Percentiles rank a stretch among this genome's conserved stretches.
phyloP scores from a whole-genome alignment of 2,888 invertebrate genomes.

The Ormyrus rosae region DNA sequence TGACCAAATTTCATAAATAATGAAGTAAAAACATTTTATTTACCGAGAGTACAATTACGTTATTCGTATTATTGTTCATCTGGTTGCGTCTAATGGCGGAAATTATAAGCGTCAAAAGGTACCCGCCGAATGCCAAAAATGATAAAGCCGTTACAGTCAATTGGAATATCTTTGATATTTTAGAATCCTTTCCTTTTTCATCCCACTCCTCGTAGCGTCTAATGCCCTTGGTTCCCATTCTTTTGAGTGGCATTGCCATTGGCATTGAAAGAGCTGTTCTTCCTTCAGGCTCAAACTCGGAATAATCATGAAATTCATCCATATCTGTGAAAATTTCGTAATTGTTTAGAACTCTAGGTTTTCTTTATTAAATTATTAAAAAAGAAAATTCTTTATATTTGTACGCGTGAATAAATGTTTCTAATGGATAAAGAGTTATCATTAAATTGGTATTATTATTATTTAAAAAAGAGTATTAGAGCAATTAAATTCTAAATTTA shows the following conservation, averaged over 20 bases:
- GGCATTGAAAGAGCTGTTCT: conserved; percentile 56
- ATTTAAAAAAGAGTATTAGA: too few species aligned
- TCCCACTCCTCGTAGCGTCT: conserved; percentile 76
- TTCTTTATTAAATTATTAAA: too few species aligned
- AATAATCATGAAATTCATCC: background rate
- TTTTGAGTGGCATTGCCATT: conserved; percentile 59
- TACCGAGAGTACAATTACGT: conserved; percentile 72
- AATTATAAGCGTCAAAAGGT: conserved; percentile 86
- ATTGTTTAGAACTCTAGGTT: too few species aligned
- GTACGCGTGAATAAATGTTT: too few species aligned
- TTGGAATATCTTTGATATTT: conserved; percentile 86
- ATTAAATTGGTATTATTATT: too few species aligned
- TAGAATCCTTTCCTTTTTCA: conserved; percentile 78
- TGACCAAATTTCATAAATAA: too few species aligned
- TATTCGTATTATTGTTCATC: conserved; percentile 64
- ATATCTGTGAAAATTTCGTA: background rate
- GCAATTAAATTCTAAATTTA: background rate
- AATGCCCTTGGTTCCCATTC: conserved; percentile 32
- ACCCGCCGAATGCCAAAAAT: conserved; percentile 91
- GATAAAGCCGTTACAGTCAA: conserved; percentile 87
- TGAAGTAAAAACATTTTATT: too few species aligned
- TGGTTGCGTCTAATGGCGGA: conserved; percentile 84
- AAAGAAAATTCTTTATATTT: too few species aligned
- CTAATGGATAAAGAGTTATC: too few species aligned
- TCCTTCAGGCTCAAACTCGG: conserved; percentile 14